A percentile compares a stretch with the other conserved stretches of the same genome.
These are phyloP conservation scores for Osmerus eperlanus DNA, from an alignment of 2,113 vertebrate genomes.

Conservation along the genomic window DNA sequence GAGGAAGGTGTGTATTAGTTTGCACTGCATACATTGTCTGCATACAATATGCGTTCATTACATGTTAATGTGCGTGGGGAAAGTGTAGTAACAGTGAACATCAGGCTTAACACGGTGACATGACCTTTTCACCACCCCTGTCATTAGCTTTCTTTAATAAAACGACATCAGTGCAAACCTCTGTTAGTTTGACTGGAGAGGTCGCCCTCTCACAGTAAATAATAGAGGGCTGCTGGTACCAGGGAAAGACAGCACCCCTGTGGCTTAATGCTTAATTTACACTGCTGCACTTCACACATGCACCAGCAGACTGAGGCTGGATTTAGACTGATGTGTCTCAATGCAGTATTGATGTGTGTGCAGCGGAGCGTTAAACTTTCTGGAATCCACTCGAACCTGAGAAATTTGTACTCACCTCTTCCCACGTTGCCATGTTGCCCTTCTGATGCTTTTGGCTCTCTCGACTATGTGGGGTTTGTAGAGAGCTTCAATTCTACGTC, in stretches of 20 bases:
- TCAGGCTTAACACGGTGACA: too few relatives aligned
- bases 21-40: too few relatives aligned
- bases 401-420: background rate
- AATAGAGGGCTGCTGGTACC: constrained; percentile 24
- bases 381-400: background rate
- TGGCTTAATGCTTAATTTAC: constrained; percentile 7
- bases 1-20: constrained; percentile 8
- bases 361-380: background rate
- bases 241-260: constrained; percentile 5
- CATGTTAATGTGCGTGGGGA: constrained; percentile 6
- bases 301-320: constrained; percentile 4
- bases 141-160: constrained; percentile 7
- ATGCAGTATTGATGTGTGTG: background rate
- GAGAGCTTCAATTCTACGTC: background rate
- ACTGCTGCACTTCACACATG: background rate
- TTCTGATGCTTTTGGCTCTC: background rate
- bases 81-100: too few relatives aligned
- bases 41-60: too few relatives aligned
- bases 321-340: constrained; percentile 1
- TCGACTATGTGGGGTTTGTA: background rate
- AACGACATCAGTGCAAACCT: background rate
- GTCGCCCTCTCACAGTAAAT: constrained; percentile 23
- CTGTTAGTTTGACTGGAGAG: background rate
- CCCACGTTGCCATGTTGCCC: background rate
- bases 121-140: too few relatives aligned